Percentiles rank a stretch among this genome's conserved stretches.
These are phyloP conservation scores for Anniella stebbinsi DNA, from an alignment of 2,797 vertebrate genomes.

Conservation along the genomic window DNA sequence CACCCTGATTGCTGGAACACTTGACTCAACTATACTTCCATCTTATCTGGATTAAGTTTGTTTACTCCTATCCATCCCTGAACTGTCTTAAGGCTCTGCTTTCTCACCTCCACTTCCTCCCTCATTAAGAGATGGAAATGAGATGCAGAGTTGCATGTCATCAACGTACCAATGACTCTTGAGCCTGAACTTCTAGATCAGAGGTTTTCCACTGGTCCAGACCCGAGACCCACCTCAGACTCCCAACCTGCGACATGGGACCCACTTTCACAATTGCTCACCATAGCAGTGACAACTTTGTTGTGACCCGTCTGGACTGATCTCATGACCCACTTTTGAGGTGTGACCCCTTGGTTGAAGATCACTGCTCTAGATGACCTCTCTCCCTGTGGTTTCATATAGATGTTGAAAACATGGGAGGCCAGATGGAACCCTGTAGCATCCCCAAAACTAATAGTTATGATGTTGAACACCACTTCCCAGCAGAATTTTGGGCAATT, in stretches of 20 bases:
- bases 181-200: background rate
- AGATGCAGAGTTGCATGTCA: background rate
- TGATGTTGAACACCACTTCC: background rate
- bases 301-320: no score
- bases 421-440: background rate
- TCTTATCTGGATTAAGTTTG: background rate
- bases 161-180: background rate
- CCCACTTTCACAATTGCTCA: no score
- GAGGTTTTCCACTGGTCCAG: no score
- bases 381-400: background rate
- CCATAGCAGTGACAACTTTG: no score
- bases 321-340: no score
- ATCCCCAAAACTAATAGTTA: background rate
- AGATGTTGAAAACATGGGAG: background rate
- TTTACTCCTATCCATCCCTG: background rate
- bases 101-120: background rate
- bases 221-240: no score
- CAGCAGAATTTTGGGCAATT: background rate
- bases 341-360: no score
- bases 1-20: no score
- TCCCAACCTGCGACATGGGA: no score
- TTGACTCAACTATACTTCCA: background rate
- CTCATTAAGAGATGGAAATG: background rate
- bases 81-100: background rate
- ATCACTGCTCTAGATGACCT: background rate